Base-by-base conservation (phyloP, 2,113 vertebrate genomes). In the Sigmodon hispidus region DNA sequence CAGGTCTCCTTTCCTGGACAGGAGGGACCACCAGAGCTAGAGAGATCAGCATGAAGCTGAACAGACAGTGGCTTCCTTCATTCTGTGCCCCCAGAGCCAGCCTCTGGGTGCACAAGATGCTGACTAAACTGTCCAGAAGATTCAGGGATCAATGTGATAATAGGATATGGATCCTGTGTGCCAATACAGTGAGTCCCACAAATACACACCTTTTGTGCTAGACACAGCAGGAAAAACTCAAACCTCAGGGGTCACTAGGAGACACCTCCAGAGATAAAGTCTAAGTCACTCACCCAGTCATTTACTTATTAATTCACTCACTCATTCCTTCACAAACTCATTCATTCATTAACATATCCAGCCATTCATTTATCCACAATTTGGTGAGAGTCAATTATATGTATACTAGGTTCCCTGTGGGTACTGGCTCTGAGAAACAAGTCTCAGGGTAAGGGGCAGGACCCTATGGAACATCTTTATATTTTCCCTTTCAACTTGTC, bases 1-100 rank as follows among this genome's bases (percentile, higher is more conserved):
- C 7, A 8, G 3, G 15, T 3, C 6, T 24, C 61, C 17, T n/a
- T 36, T 13, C 79, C 4, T 0, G 0, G 0, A 11, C 0, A 0
- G 4, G 1, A 11, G 11, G 0, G 45, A n/a, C n/a, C 12, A 22
- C 40, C 0, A 0, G n/a, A 6, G 34, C 1, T 3, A n/a, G 31
- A 13, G 43, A 36, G 36, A 29, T n/a, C 2, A 3, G 24, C 0
- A 9, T 2, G 24, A 2, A n/a, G 3, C 24, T 0, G 2, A 21
- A 15, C 12, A 9, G 31, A 8, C n/a, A 9, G 45, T 31, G 6
- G 36, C 26, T 26, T 87, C 61, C 2, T 36, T n/a, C 34, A 0
- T 21, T 34, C 43, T 36, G 19, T 36, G 1, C 19, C 5, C 29
- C 13, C 24, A 1, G 29, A 72, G 9, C 61, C 26, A 29, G 16